A percentile compares a stretch with the other conserved stretches of the same genome.
phyloP scores from a whole-genome alignment of 2,797 vertebrate genomes.

The Tenualosa thibaudeaui region DNA sequence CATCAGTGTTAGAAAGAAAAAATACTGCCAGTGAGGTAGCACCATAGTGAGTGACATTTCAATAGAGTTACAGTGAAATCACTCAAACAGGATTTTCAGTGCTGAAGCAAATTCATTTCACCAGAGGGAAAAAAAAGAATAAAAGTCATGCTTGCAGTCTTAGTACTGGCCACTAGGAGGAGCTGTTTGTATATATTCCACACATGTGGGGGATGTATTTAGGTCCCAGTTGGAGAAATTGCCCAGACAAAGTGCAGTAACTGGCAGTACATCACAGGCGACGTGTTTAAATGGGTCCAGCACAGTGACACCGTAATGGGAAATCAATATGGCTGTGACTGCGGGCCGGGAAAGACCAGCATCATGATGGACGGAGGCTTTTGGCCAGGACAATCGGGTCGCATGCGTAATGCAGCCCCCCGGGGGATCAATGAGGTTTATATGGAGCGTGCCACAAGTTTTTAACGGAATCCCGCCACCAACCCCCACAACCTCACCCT shows the following conservation, averaged over 20 bases:
- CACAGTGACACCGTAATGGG: conserved; percentile 72
- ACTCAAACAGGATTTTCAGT: conserved; percentile 14
- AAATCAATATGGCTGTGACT: conserved; percentile 71
- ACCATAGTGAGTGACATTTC: not conserved
- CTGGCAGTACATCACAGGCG: conserved; percentile 66
- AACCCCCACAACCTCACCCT: not conserved
- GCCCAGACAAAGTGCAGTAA: conserved; percentile 31
- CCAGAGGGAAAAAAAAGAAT: not conserved
- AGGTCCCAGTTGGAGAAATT: not conserved
- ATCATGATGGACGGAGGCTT: conserved; percentile 66
- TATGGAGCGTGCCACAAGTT: conserved; percentile 43
- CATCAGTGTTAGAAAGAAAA: not conserved
- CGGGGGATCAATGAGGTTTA: conserved; percentile 67
- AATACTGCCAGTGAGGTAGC: not conserved
- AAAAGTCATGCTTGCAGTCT: not conserved
- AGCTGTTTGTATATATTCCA: conserved; percentile 27
- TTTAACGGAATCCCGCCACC: not conserved
- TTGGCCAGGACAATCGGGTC: conserved; percentile 63
- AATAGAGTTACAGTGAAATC: not conserved
- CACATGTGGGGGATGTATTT: not conserved
- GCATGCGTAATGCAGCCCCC: conserved; percentile 61
- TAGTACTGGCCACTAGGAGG: not conserved
- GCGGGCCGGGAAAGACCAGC: conserved; percentile 54
- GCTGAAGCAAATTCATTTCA: not conserved
- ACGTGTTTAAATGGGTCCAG: conserved; percentile 72